A percentile compares a stretch with the other conserved stretches of the same genome.
Evolutionary conservation across 1,140 invertebrate species (phyloP).

Genomic region (Drosophila orosa): DNA sequence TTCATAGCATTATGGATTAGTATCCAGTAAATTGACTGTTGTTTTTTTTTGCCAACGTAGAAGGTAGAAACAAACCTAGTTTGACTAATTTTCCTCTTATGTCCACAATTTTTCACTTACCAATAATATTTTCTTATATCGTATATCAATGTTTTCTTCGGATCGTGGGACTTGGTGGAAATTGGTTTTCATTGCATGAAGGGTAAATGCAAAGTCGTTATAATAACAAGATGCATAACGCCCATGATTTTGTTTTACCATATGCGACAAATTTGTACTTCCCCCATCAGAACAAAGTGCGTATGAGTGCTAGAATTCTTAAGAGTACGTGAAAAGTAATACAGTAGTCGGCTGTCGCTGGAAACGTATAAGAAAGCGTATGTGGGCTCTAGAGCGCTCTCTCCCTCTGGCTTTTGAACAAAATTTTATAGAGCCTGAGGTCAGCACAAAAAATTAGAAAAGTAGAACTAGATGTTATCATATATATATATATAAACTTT

Average conservation of each 20-base stretch:
- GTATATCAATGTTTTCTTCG: not conserved
- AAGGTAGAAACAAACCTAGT: not conserved
- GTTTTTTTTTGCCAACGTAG: not conserved
- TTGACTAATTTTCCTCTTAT: not conserved
- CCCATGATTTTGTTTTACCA: not conserved
- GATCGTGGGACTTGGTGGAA: not conserved
- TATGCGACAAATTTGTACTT: too few relatives aligned
- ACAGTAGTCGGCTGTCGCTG: not conserved
- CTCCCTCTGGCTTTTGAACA: not conserved
- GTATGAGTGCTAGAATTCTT: too few relatives aligned
- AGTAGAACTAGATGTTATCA: too few relatives aligned
- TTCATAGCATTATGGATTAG: not conserved
- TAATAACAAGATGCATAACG: not conserved
- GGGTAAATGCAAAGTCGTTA: not conserved
- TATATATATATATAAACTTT: not conserved
- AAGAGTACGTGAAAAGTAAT: too few relatives aligned
- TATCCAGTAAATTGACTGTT: not conserved
- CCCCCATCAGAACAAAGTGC: too few relatives aligned
- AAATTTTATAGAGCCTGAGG: not conserved
- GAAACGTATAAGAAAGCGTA: not conserved
- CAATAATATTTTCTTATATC: not conserved
- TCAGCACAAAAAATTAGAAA: too few relatives aligned
- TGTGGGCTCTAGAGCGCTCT: not conserved
- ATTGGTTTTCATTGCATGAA: not conserved
- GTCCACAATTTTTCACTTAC: not conserved